A percentile compares a stretch with the other conserved stretches of the same genome.
phyloP scores from a whole-genome alignment of 2,797 vertebrate genomes.

The Eutrigla gurnardus region DNA sequence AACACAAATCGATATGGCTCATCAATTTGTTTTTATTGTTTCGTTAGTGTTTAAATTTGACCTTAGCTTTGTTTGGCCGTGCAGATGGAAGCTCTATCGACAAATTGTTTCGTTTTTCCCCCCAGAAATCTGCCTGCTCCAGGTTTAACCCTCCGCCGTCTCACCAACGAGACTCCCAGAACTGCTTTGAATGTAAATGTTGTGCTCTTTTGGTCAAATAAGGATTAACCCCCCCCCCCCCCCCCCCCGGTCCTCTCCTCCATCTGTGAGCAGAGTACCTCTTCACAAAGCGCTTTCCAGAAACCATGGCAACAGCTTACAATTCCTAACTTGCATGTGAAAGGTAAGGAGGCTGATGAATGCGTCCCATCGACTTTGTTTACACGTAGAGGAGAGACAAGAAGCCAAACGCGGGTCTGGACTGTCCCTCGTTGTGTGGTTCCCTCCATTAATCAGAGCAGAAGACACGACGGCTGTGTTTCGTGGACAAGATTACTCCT shows the following conservation, averaged over 20 bases:
- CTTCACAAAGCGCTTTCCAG: slow-evolving; percentile 50
- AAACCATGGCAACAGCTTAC: slow-evolving; percentile 69
- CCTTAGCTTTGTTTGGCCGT: too few species aligned
- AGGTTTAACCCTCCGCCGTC: neutral
- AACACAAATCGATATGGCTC: too few species aligned
- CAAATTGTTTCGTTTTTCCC: too few species aligned
- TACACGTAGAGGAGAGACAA: slow-evolving; percentile 42
- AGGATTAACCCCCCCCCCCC: neutral
- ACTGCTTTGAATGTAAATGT: neutral
- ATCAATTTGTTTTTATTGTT: too few species aligned
- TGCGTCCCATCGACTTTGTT: slow-evolving; percentile 47
- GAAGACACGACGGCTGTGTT: neutral
- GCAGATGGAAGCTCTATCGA: too few species aligned
- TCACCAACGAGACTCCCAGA: neutral
- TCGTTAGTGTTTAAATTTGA: too few species aligned
- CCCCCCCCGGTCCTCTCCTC: neutral
- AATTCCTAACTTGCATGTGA: slow-evolving; percentile 73
- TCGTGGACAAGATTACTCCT: neutral
- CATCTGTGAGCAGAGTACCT: slow-evolving; percentile 11
- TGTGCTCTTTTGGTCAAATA: neutral
- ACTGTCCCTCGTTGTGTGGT: neutral
- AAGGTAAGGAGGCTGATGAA: slow-evolving; percentile 61
- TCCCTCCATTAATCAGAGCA: neutral
- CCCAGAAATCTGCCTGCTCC: neutral
- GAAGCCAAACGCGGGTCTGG: slow-evolving; percentile 26